Evolutionary conservation across 1,140 invertebrate genomes (phyloP).

Genomic region (Pseudoatta argentina): DNA sequence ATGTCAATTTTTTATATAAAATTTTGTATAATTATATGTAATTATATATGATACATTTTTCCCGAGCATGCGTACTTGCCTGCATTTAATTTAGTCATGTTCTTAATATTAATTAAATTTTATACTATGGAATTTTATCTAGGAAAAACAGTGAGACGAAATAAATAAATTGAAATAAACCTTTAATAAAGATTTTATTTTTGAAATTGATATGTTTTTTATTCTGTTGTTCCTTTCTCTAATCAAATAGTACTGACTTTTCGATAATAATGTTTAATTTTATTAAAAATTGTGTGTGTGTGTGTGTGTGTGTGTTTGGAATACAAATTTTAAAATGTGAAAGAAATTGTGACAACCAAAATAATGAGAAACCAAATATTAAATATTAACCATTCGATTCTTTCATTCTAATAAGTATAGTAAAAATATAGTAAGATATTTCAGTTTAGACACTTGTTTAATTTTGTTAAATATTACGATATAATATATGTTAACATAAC

Average conservation of each 20-base stretch:
- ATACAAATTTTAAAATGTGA: neutral
- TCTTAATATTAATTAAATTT: neutral
- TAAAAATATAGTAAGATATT: too few relatives aligned
- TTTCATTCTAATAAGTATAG: too few relatives aligned
- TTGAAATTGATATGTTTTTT: neutral
- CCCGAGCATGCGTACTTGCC: neutral
- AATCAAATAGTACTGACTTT: neutral
- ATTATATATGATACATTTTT: too few relatives aligned
- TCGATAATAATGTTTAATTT: neutral
- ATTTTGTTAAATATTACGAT: too few relatives aligned
- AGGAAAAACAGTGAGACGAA: neutral
- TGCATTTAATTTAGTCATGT: neutral
- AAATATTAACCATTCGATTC: too few relatives aligned
- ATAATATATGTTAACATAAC: too few relatives aligned
- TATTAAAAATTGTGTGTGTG: neutral
- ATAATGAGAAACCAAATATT: too few relatives aligned
- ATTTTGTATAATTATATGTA: too few relatives aligned
- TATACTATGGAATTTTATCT: conserved; percentile 3
- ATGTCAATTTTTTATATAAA: too few relatives aligned
- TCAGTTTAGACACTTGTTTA: too few relatives aligned
- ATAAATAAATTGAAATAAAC: neutral
- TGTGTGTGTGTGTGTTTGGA: neutral
- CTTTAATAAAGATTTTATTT: conserved; percentile 21
- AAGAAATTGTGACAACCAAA: too few relatives aligned
- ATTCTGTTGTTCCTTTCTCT: neutral